Evolutionary conservation across 2,797 vertebrate genomes (phyloP).

Genomic region (Gobio occitaniae): DNA sequence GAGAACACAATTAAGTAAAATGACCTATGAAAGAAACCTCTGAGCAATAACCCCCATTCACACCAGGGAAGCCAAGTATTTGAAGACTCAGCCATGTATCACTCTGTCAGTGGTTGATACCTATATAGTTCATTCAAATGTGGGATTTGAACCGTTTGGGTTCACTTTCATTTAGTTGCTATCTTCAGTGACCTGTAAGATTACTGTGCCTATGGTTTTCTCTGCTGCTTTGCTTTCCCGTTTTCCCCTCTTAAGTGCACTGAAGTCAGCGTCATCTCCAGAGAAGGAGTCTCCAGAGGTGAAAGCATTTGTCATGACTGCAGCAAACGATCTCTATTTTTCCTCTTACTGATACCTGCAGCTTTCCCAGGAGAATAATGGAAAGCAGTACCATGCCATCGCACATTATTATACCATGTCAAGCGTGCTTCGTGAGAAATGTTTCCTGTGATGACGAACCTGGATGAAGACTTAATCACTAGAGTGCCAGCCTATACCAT

Average conservation of each 20-base stretch:
- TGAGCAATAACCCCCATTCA: not conserved
- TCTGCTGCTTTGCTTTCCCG: not conserved
- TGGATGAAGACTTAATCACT: no score
- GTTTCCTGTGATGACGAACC: not conserved
- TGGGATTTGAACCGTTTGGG: conserved; percentile 22
- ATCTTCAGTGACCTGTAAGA: conserved; percentile 5
- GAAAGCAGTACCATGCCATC: conserved; percentile 56
- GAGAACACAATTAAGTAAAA: conserved; percentile 2
- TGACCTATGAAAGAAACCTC: not conserved
- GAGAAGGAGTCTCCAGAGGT: conserved; percentile 38
- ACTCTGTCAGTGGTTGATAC: not conserved
- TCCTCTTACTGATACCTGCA: conserved; percentile 11
- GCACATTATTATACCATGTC: conserved; percentile 53
- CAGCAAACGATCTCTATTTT: conserved; percentile 29
- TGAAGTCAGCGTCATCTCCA: conserved; percentile 20
- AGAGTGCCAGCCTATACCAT: no score
- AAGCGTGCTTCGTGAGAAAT: not conserved
- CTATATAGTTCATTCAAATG: conserved; percentile 16
- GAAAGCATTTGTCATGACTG: conserved; percentile 25
- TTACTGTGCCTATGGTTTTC: not conserved
- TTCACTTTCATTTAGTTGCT: conserved; percentile 23
- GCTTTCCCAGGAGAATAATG: conserved; percentile 26
- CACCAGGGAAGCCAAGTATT: not conserved
- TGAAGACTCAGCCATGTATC: not conserved
- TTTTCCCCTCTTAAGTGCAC: conserved; percentile 20